Conservation (phyloP, 2,797 vertebrate genomes). For the Melanogrammus aeglefinus region DNA sequence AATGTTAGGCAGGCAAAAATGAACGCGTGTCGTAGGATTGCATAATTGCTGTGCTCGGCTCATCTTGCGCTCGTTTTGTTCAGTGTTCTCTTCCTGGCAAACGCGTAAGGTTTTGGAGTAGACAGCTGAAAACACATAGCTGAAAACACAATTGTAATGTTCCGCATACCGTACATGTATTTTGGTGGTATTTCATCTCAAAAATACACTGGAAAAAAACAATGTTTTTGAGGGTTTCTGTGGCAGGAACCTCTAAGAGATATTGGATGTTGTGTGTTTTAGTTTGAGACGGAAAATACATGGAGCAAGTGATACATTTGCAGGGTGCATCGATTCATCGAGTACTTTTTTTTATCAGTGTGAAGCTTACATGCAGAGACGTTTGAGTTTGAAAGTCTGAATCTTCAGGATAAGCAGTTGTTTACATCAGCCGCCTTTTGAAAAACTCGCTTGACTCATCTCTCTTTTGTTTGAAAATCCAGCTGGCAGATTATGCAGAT, state of each 20-base stretch:
- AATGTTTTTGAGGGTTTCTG: not conserved
- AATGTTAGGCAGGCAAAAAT: not conserved
- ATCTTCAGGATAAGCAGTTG: no score
- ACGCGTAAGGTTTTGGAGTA: not conserved
- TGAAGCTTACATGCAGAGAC: not conserved
- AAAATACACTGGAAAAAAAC: not conserved
- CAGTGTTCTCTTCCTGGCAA: no score
- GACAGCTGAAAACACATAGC: not conserved
- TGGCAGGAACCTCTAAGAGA: no score
- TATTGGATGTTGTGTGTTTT: no score
- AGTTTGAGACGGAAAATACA: not conserved
- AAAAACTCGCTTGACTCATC: not conserved
- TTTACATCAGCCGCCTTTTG: no score
- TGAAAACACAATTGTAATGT: not conserved
- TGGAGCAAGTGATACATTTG: not conserved
- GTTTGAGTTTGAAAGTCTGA: not conserved
- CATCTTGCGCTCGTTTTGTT: no score
- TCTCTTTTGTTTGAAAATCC: not conserved
- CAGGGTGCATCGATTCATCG: not conserved
- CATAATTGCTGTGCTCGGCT: no score
- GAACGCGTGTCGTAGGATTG: no score
- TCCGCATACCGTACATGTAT: not conserved
- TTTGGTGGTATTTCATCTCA: not conserved
- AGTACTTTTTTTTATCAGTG: not conserved
- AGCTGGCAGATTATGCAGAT: not conserved